These are phyloP conservation scores for Prolemur simus DNA, from an alignment of 2,113 vertebrate genomes.

Conservation along the genomic window DNA sequence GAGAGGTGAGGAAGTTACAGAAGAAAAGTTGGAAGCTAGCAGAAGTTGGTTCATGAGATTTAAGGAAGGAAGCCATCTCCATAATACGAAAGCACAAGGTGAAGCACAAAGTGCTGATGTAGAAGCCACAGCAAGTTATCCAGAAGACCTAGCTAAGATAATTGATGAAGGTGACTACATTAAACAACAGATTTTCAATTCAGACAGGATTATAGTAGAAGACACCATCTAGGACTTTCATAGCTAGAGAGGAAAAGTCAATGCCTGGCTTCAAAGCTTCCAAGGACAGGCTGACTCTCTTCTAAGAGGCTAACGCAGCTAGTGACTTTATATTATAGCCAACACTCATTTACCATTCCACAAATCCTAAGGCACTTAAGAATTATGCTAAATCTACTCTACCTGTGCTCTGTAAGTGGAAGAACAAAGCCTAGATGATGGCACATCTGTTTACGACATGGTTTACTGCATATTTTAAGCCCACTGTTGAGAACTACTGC, in stretches of 20 bases:
- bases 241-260: neutral
- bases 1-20: neutral
- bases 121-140: neutral
- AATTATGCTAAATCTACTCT: neutral
- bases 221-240: neutral
- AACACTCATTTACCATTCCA: neutral
- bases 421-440: neutral
- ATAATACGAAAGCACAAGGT: neutral
- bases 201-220: neutral
- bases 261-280: neutral
- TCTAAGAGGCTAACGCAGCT: neutral
- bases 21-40: neutral
- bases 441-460: neutral
- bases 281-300: neutral
- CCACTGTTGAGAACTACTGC: neutral
- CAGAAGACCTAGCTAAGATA: neutral
- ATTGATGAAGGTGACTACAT: neutral
- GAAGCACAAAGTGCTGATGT: neutral
- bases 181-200: neutral
- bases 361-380: neutral
- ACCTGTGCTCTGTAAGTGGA: neutral
- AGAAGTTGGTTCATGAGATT: neutral
- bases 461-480: neutral
- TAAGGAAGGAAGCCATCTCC: neutral
- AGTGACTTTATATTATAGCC: neutral